Conservation (phyloP, 2,797 vertebrate genomes). For the Antrozous pallidus region DNA sequence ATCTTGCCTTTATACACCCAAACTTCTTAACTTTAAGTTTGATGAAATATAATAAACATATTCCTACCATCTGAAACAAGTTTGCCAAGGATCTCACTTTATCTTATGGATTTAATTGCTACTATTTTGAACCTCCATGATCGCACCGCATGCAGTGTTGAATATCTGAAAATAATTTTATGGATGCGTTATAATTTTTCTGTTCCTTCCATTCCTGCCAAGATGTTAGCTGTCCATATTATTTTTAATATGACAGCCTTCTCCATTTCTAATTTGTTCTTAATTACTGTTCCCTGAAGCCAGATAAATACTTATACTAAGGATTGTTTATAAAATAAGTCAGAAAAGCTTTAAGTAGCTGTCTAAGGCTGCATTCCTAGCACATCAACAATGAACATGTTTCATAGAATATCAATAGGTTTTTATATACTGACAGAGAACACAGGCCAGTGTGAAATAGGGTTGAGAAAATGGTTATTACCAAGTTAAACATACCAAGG, state of each 20-base stretch:
- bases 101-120: background rate
- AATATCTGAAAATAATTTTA: background rate
- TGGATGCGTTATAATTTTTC: background rate
- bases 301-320: background rate
- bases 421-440: background rate
- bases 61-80: background rate
- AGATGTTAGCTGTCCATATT: background rate
- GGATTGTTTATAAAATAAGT: background rate
- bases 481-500: background rate
- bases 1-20: background rate
- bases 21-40: background rate
- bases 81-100: background rate
- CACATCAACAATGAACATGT: background rate
- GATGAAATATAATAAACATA: background rate
- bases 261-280: background rate
- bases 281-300: background rate
- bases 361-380: background rate
- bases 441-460: background rate
- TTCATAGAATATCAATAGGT: background rate
- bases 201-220: background rate
- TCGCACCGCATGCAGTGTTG: background rate
- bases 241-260: background rate
- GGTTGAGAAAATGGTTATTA: background rate
- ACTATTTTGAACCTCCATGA: background rate
- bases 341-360: background rate